Conservation (phyloP, 2,113 vertebrate genomes). For the Cynopterus brachyotis region DNA sequence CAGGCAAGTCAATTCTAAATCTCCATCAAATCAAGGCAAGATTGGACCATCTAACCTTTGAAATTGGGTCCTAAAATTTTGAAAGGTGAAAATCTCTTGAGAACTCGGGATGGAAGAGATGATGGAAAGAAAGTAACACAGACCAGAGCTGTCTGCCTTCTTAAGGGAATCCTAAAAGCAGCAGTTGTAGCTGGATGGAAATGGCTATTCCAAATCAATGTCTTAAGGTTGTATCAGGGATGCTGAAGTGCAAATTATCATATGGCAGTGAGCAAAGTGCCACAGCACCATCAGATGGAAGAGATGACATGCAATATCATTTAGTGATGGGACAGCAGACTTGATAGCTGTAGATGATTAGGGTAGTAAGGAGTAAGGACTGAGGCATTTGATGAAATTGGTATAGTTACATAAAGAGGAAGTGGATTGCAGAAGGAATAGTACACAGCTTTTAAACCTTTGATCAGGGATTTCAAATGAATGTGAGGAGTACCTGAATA, state of each 20-base stretch:
- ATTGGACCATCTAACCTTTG: background rate
- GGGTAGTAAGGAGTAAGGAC: background rate
- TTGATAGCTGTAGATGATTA: background rate
- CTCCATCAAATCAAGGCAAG: background rate
- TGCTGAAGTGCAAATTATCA: background rate
- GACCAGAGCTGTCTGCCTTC: background rate
- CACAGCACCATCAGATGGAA: background rate
- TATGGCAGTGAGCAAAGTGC: background rate
- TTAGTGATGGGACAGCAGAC: background rate
- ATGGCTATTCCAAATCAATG: background rate
- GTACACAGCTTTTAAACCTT: background rate
- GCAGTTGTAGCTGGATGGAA: background rate
- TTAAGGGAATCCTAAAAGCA: background rate
- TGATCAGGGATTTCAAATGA: constrained; percentile 29
- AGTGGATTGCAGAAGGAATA: background rate
- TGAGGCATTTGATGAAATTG: background rate
- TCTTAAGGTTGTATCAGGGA: background rate
- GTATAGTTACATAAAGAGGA: background rate
- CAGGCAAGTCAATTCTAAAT: background rate
- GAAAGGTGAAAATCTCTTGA: background rate
- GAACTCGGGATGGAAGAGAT: background rate
- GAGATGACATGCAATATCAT: accelerated
- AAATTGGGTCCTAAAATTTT: background rate
- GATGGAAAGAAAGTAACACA: background rate
- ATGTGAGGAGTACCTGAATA: background rate